Base-by-base conservation (phyloP, 2,797 vertebrate genomes). In the Oreochromis grahami region DNA sequence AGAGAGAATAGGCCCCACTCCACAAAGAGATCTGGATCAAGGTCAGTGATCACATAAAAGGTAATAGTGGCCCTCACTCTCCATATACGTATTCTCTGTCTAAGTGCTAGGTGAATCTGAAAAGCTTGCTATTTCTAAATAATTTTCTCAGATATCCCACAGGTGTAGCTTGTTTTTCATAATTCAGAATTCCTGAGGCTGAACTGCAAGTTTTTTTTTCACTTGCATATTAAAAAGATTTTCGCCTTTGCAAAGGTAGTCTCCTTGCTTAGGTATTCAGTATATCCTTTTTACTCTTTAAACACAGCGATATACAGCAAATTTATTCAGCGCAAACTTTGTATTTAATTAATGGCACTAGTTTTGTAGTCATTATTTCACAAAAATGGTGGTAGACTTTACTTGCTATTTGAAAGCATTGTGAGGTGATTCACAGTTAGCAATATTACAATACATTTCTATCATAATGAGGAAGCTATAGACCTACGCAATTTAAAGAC, bases 11-110 rank as follows among this genome's bases (percentile, higher is more conserved):
- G 60, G 81, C 65, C 82, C 82, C 68, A 76, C 84, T 93, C 79
- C 77, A 87, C 78, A 91, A 90, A 94, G 90, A 91, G 81, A 91
- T 87, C 80, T 76, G 53, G 87, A 92, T 94, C 89, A 92, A 93
- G 93, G 90, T 93, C 89, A 90, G 86, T 26, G 80, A 92, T 90
- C 80, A 81, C 87, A 89, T 89, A 83, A 78, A 84, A 84, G 72
- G 81, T 85, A 88, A 89, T 74, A 83, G 83, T n/a, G 51, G 56
- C 41, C 58, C 78, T 84, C 78, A 63, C 76, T 83, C 83, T 83
- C 78, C 29, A 79, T 83, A 81, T 84, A 88, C 2, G 32, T 79
- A 17, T 56, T 76, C 43, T 55, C 45, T 15, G 32, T 80, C 63
- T 81, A 76, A 86, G 79, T 52, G 81, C 56, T 51, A 38, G 3